Conservation (phyloP, 2,797 vertebrate species). For the Pempheris klunzingeri region DNA sequence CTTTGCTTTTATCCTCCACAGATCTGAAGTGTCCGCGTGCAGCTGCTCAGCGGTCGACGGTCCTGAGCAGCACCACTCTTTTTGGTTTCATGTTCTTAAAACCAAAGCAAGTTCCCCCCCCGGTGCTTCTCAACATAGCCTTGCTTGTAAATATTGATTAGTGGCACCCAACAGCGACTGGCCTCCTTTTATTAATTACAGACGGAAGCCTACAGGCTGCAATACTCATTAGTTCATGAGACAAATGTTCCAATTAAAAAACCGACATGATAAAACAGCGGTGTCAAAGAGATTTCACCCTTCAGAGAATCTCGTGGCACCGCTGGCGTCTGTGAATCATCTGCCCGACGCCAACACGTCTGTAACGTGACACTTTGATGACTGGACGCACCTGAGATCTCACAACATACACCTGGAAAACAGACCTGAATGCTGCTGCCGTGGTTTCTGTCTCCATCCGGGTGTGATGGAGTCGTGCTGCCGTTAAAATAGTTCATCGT, state of each 20-base stretch:
- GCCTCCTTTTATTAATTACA: conserved; percentile 24
- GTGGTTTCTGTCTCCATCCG: too few relatives aligned
- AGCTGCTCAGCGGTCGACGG: too few relatives aligned
- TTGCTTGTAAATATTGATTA: conserved; percentile 37
- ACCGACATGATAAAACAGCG: conserved; percentile 33
- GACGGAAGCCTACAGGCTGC: conserved; percentile 30
- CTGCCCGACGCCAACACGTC: neutral
- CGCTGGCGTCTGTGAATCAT: neutral
- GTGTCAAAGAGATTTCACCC: too few relatives aligned
- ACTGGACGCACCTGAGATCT: too few relatives aligned
- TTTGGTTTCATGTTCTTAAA: neutral
- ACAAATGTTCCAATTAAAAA: conserved; percentile 36
- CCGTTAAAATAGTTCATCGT: too few relatives aligned
- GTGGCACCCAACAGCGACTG: neutral
- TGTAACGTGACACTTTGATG: too few relatives aligned
- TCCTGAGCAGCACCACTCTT: neutral
- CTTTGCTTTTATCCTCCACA: too few relatives aligned
- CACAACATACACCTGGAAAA: too few relatives aligned
- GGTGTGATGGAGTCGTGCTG: too few relatives aligned
- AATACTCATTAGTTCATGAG: conserved; percentile 19
- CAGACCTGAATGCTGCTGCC: too few relatives aligned
- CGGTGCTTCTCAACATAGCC: neutral
- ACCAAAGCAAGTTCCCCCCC: neutral
- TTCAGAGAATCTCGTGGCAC: neutral
- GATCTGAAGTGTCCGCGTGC: too few relatives aligned